A percentile compares a stretch with the other conserved stretches of the same genome.
Evolutionary conservation across 2,113 vertebrate species (phyloP).

Genomic region (Phyllopteryx taeniolatus): DNA sequence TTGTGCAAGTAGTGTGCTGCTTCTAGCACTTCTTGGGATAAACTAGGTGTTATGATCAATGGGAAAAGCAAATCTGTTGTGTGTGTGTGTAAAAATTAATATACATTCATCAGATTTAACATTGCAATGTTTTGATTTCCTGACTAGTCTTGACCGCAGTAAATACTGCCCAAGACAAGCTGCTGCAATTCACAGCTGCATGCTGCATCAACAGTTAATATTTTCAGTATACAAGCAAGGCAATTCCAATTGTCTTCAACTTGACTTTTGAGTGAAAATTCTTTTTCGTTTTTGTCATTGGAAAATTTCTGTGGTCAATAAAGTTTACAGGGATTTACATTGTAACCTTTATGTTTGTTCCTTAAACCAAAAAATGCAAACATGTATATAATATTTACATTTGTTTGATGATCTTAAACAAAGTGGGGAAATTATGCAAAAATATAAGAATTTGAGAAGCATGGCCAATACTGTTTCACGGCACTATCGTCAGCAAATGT

Average conservation of each 20-base stretch:
- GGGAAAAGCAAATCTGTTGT: not conserved
- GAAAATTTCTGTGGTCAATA: not conserved
- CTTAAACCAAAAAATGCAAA: constrained; percentile 5
- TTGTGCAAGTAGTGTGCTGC: constrained; percentile 24
- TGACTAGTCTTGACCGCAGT: not conserved
- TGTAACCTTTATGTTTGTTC: not conserved
- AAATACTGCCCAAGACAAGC: not conserved
- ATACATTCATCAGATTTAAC: not conserved
- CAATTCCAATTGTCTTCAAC: not conserved
- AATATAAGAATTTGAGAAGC: no score
- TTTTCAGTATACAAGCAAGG: not conserved
- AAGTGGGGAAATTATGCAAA: no score
- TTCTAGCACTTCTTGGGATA: not conserved
- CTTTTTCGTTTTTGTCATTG: not conserved
- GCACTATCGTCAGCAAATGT: not conserved
- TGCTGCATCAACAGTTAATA: constrained; percentile 6
- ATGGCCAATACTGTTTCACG: not conserved
- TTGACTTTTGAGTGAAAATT: not conserved
- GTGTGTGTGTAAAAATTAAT: no score
- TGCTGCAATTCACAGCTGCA: not conserved
- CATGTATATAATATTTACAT: not conserved
- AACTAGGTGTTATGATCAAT: not conserved
- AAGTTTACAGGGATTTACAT: not conserved
- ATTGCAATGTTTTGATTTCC: not conserved
- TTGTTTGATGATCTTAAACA: no score